Percentiles rank a stretch among this genome's conserved stretches.
Evolutionary conservation across 1,140 invertebrate genomes (phyloP).

Genomic region (Bombus haemorrhoidalis): DNA sequence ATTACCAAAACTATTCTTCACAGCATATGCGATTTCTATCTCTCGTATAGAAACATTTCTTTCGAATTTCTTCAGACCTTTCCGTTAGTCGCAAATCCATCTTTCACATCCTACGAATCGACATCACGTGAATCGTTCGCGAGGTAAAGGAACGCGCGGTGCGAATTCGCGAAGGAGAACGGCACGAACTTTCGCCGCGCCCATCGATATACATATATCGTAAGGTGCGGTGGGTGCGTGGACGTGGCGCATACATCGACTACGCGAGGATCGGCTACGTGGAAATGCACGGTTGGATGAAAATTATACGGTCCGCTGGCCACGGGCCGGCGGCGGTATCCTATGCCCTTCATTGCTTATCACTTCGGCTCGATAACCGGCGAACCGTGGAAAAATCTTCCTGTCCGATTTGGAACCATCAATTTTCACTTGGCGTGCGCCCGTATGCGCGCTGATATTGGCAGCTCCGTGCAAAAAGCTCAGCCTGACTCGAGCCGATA

Average conservation of each 20-base stretch:
- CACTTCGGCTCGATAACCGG: constrained; percentile 63
- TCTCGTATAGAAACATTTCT: not conserved
- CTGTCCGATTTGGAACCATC: constrained; percentile 63
- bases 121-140: constrained; percentile 65
- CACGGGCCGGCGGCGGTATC: constrained; percentile 44
- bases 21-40: not conserved
- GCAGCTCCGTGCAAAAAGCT: constrained; percentile 36
- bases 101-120: constrained; percentile 49
- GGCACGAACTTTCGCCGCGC: not conserved
- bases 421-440: constrained; percentile 60
- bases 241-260: not conserved
- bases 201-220: not conserved
- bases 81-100: not conserved
- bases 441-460: constrained; percentile 42
- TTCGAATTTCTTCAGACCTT: not conserved
- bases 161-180: constrained; percentile 3
- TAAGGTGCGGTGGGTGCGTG: constrained; percentile 15
- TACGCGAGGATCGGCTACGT: constrained; percentile 32
- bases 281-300: constrained; percentile 58
- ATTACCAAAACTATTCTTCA: not conserved
- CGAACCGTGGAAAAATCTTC: constrained; percentile 67
- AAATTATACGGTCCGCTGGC: constrained; percentile 48
- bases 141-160: constrained; percentile 1
- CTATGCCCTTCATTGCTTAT: constrained; percentile 63
- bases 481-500: not conserved